Evolutionary conservation across 2,797 vertebrate genomes (phyloP), one percentile per base, ranked within the genome.

Genomic region (Lacerta viridis): DNA sequence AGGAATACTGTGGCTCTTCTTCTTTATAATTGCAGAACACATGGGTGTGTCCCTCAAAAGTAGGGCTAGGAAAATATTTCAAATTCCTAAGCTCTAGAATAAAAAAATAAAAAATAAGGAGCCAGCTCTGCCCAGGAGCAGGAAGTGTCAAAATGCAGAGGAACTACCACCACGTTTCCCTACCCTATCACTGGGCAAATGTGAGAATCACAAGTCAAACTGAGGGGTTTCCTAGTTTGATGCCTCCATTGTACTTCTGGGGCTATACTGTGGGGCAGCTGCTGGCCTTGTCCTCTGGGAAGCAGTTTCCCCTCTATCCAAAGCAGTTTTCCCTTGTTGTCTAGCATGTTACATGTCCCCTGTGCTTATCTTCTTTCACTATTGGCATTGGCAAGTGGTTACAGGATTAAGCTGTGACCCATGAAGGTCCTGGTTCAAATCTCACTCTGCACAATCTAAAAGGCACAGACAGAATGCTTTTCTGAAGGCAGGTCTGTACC

Each of bases 51-150:
- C 59, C 18, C 20, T 71, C 75, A 20, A 46, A 46, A 84, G 76
- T 59, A 74, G 82, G 75, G 75, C 25, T 80, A 76, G 82, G 64
- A 5, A 80, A 80, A 64, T 85, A 80, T 13, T 72, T 85, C 15
- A 33, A 84, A 79, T 84, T 80, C 36, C 50, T 79, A 33, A 43
- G 17, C 50, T 80, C 66, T n/a, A 80, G 68, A 61, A 46, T 17
- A 33, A 29, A 66, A 74, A 17, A 33, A 13, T 3, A 69, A 68
- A 50, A 68, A n/a, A 29, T 43, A 39, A 64, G 77, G 82, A 89
- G 18, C 6, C 20, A 66, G 23, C 41, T 41, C 9, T 72, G 25
- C 7, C 20, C 68, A 29, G 41, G 29, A 50, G 80, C 74, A 74
- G 41, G 66, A 85, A 72, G 66, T 18, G 8, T 80, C 20, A 39